These are phyloP conservation scores for Gambusia holbrooki DNA, from an alignment of 2,113 vertebrate genomes.

Conservation along the genomic window DNA sequence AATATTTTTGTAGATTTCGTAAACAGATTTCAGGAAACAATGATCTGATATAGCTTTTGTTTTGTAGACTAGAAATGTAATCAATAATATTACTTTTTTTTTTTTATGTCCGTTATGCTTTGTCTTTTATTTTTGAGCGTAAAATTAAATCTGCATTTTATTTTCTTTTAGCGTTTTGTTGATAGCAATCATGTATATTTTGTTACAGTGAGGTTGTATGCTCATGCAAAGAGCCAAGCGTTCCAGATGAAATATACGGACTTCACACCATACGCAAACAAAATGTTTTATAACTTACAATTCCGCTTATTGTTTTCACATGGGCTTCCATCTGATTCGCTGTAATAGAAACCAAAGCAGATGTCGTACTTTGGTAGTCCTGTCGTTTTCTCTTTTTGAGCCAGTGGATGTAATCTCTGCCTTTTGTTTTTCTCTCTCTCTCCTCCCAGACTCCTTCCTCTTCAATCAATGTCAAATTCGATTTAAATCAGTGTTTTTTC, in stretches of 20 bases:
- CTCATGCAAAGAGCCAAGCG: too few species aligned
- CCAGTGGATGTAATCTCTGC: not conserved
- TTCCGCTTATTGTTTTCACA: not conserved
- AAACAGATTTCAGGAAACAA: not conserved
- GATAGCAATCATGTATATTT: too few species aligned
- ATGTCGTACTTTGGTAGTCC: not conserved
- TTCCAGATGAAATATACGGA: too few species aligned
- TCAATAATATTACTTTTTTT: not conserved
- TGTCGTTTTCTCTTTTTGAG: not conserved
- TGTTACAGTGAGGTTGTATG: too few species aligned
- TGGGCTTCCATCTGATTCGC: not conserved
- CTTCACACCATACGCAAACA: not conserved
- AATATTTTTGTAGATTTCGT: not conserved
- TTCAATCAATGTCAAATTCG: constrained; percentile 18
- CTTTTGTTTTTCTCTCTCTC: not conserved
- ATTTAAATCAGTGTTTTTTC: constrained; percentile 30
- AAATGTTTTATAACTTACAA: not conserved
- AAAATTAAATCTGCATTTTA: not conserved
- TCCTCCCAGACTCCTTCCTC: constrained; percentile 12
- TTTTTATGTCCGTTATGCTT: not conserved
- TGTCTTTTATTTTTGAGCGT: not conserved
- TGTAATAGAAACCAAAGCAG: too few species aligned
- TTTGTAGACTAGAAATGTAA: not conserved
- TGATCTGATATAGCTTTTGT: not conserved
- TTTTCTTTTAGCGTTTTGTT: not conserved